Conservation (phyloP, 2,113 vertebrate species). For the Furnarius figulus region DNA sequence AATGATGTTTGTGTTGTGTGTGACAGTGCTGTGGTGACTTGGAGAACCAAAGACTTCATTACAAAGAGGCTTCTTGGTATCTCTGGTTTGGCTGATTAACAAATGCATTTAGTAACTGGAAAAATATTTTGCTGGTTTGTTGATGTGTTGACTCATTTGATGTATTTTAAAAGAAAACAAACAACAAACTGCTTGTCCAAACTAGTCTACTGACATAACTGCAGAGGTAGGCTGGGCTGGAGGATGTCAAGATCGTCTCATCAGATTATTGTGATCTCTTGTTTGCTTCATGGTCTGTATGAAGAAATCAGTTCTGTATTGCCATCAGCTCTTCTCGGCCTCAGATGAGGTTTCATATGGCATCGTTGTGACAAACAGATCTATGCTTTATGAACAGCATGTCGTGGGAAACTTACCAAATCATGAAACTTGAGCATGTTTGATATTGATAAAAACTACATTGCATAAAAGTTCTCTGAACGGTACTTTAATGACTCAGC, state of each 20-base stretch:
- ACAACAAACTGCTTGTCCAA: slow-evolving; percentile 51
- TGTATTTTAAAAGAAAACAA: slow-evolving; percentile 56
- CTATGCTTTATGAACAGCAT: background rate
- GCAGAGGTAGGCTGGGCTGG: slow-evolving; percentile 11
- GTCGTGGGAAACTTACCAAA: background rate
- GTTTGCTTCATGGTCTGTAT: slow-evolving; percentile 14
- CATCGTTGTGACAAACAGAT: background rate
- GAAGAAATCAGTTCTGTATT: slow-evolving; percentile 44
- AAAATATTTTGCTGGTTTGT: slow-evolving; percentile 50
- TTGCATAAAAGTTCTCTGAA: background rate
- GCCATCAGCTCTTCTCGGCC: background rate
- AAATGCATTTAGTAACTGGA: slow-evolving; percentile 31
- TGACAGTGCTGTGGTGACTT: background rate
- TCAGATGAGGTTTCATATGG: slow-evolving; percentile 1
- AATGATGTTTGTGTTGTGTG: slow-evolving; percentile 16
- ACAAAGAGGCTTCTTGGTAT: background rate
- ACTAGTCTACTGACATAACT: slow-evolving; percentile 34
- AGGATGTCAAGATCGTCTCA: slow-evolving; percentile 1
- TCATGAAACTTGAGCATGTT: background rate
- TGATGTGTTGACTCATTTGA: slow-evolving; percentile 46
- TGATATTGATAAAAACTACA: background rate
- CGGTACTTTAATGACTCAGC: background rate
- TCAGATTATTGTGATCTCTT: slow-evolving; percentile 36
- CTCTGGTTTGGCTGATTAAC: slow-evolving; percentile 29
- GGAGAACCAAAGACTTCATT: slow-evolving; percentile 10